Evolutionary conservation across 2,113 vertebrate genomes (phyloP).

Genomic region (Copsychus sechellarum): DNA sequence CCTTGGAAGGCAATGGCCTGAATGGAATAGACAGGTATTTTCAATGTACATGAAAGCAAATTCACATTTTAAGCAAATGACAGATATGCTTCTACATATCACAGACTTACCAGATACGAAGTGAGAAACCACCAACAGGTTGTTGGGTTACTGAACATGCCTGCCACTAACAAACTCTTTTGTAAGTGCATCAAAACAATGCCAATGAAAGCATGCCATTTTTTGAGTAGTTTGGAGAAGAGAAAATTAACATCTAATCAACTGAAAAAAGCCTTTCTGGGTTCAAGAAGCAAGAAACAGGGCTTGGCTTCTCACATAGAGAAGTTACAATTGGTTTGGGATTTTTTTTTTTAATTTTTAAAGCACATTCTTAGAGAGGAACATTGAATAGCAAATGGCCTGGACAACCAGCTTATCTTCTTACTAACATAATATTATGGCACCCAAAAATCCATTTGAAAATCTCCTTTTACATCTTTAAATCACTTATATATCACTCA

Average conservation of each 20-base stretch:
- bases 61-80: neutral
- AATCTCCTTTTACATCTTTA: neutral
- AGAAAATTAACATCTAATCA: neutral
- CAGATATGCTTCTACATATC: neutral
- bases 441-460: neutral
- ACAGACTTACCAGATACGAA: neutral
- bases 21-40: neutral
- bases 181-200: neutral
- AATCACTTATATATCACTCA: neutral
- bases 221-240: neutral
- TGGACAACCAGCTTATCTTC: neutral
- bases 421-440: neutral
- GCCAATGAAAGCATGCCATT: neutral
- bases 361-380: neutral
- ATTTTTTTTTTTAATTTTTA: neutral
- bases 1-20: neutral
- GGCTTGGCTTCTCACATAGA: neutral
- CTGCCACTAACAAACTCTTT: neutral
- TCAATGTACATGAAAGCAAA: rapidly evolving
- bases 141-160: neutral
- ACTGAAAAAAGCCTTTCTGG: neutral
- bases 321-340: neutral
- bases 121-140: neutral
- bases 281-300: neutral
- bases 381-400: neutral